Base-by-base conservation (phyloP, 2,888 invertebrate species). In the Branchipolynoe longqiensis region DNA sequence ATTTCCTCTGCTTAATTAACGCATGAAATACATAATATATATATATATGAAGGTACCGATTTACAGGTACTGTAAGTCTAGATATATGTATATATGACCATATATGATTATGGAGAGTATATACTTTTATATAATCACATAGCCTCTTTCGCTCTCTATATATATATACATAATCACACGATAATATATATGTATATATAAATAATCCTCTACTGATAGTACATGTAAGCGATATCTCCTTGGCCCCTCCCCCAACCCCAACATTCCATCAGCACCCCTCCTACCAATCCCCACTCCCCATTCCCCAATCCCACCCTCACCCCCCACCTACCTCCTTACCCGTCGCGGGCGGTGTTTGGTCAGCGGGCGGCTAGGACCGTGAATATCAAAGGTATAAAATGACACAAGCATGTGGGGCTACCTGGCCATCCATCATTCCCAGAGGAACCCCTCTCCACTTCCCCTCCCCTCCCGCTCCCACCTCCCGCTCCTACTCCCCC, bases 301-400 rank as follows among this genome's bases (percentile, higher is more conserved):
- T 48, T 48, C 48, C 48, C 48, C 8, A 12, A 12, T 48, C 18
- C 48, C 18, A 18, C 18, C 8, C 18, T 18, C 48, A 48, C 48
- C 8, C 8, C 48, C 48, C 8, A 48, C n/a, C n/a, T n/a, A n/a
- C n/a, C n/a, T n/a, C n/a, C n/a, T n/a, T n/a, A n/a, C n/a, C n/a
- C n/a, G n/a, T 3, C 28, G 62, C 31, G 14, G 14, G 25, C 6
- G 33, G 38, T 38, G 69, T 69, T 38, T 69, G 69, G 36, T 22
- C 69, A 36, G 69, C 3, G 69, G 38, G 33, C 14, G 38, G 33
- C 69, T 36, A 36, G 22, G 38, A 38, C 69, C 33, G 69, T 69
- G n/a, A 69, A 69, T 69, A 69, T 69, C 69, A 69, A 69, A 38
- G 69, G 69, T 69, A 33, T 69, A 69, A 69, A 22, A n/a, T 69